phyloP scores from a whole-genome alignment of 2,113 vertebrate genomes.

The Ictalurus furcatus region DNA sequence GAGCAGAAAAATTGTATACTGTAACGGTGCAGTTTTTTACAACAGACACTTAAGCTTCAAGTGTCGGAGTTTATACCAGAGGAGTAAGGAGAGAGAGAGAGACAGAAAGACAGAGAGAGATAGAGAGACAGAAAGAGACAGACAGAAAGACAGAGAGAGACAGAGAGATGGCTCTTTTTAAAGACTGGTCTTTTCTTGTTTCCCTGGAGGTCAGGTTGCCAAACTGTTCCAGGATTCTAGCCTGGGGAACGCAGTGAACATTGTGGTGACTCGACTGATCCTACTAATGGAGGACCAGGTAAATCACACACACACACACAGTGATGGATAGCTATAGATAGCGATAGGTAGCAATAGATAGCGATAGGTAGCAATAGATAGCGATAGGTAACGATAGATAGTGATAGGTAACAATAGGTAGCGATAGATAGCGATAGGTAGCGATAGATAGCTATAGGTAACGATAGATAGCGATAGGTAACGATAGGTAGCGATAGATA shows the following conservation, averaged over 20 bases:
- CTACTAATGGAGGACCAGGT: constrained; percentile 98
- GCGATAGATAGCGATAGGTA: no score
- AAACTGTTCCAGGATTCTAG: constrained; percentile 99
- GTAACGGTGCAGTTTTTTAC: not conserved
- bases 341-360: not conserved
- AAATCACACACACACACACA: constrained; percentile 18
- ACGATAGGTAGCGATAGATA: not conserved
- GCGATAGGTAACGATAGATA: no score
- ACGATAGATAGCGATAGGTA: not conserved
- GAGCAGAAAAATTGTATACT: not conserved
- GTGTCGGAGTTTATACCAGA: constrained; percentile 21
- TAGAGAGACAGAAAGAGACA: constrained; percentile 13
- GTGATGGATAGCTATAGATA: not conserved
- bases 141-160: not conserved
- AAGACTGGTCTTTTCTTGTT: constrained; percentile 99
- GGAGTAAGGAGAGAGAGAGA: not conserved
- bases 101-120: not conserved
- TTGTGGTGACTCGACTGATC: constrained; percentile 93
- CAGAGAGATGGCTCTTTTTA: constrained; percentile 72
- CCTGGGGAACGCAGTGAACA: constrained; percentile 97
- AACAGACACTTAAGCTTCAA: constrained; percentile 1
- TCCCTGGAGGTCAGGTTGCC: constrained; percentile 99
- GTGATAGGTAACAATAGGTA: no score
- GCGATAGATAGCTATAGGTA: not conserved
- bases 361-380: no score